These are phyloP conservation scores for Ptychodera flava DNA, from an alignment of 35 echinoderm and acorn worm genomes.

Conservation along the genomic window DNA sequence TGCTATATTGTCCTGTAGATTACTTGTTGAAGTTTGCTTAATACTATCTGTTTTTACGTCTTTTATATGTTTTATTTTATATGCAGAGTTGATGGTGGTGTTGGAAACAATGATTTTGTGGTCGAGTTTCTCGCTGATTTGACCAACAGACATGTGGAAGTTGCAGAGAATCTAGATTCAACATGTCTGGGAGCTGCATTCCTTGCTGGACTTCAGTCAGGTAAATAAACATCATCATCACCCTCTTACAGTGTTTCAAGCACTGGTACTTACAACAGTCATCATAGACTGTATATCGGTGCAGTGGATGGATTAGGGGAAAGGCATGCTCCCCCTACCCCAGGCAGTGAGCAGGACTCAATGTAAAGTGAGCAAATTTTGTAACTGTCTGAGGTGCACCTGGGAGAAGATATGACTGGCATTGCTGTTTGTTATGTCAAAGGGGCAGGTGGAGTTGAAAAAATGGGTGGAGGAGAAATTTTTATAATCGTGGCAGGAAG, in stretches of 20 bases:
- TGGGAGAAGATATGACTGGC: too few relatives aligned
- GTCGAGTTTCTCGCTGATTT: slow-evolving; percentile 44
- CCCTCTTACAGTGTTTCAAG: too few relatives aligned
- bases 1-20: not conserved
- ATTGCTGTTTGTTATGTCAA: too few relatives aligned
- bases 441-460: too few relatives aligned
- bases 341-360: not conserved
- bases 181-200: slow-evolving; percentile 87
- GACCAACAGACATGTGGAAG: slow-evolving; percentile 52
- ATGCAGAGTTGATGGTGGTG: slow-evolving; percentile 82
- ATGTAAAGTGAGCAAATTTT: not conserved
- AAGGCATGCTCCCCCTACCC: not conserved
- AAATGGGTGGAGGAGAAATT: too few relatives aligned
- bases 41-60: not conserved
- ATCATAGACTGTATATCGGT: not conserved
- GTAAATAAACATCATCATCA: slow-evolving; percentile 54
- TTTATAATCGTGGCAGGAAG: too few relatives aligned
- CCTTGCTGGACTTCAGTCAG: slow-evolving; percentile 67
- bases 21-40: not conserved
- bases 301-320: not conserved
- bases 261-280: too few relatives aligned
- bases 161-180: slow-evolving; percentile 71
- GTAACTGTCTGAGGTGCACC: not conserved
- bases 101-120: slow-evolving; percentile 73
- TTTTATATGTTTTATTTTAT: not conserved